These are phyloP conservation scores for Ichneumon xanthorius DNA, from an alignment of 2,888 invertebrate species.

Conservation along the genomic window DNA sequence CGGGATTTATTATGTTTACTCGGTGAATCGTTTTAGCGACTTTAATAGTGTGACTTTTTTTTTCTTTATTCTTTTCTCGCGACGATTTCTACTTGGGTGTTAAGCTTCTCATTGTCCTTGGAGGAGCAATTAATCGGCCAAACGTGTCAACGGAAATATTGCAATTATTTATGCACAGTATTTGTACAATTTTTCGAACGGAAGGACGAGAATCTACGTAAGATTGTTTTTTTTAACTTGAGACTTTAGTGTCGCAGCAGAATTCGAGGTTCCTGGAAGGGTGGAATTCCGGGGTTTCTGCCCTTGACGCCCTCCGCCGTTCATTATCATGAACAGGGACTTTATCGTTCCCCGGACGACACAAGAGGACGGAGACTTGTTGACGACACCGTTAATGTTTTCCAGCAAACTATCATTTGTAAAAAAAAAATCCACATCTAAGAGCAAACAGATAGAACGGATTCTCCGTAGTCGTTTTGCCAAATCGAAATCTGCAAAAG, in stretches of 20 bases:
- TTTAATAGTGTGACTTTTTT: neutral
- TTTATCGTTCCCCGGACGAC: neutral
- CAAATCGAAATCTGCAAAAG: slow-evolving; percentile 50
- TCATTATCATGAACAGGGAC: neutral
- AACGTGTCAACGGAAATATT: neutral
- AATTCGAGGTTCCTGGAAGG: neutral
- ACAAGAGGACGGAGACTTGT: slow-evolving; percentile 45
- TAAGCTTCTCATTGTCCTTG: slow-evolving; percentile 8
- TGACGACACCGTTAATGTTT: slow-evolving; percentile 44
- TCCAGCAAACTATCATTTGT: neutral
- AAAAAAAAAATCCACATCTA: neutral
- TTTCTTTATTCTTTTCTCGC: neutral
- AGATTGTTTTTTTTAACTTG: neutral
- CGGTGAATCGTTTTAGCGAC: slow-evolving; percentile 1
- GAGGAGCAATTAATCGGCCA: neutral
- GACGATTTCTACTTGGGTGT: neutral
- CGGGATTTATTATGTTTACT: slow-evolving; percentile 16
- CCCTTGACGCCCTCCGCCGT: neutral
- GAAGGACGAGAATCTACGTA: too few species aligned
- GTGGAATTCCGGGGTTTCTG: neutral
- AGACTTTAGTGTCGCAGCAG: neutral
- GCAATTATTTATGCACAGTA: neutral
- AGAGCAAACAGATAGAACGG: slow-evolving; percentile 16
- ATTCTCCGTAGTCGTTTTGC: slow-evolving; percentile 54
- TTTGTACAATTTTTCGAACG: too few species aligned